Percentiles rank a stretch among this genome's conserved stretches.
Evolutionary conservation across 2,797 vertebrate species (phyloP).

Genomic region (Molossus molossus): DNA sequence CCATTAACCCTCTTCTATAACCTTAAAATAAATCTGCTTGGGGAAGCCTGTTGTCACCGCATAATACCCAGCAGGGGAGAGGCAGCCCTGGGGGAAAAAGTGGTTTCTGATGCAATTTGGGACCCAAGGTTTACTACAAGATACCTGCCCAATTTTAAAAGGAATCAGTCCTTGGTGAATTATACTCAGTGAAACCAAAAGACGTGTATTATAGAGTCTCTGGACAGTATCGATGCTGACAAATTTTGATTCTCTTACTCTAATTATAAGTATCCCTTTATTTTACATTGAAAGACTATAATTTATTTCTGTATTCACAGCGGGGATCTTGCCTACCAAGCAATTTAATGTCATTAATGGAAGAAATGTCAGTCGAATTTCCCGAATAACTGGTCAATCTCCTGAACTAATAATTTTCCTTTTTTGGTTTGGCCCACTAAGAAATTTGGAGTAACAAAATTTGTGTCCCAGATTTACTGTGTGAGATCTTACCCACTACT

Average conservation of each 20-base stretch:
- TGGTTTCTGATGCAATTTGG: conserved; percentile 39
- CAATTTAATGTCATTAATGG: neutral
- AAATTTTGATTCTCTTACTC: neutral
- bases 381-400: neutral
- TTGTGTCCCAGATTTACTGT: neutral
- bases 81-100: neutral
- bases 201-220: neutral
- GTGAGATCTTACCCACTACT: neutral
- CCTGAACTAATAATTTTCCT: neutral
- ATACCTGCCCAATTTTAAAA: conserved; percentile 53
- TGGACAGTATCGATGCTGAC: neutral
- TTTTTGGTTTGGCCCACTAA: neutral
- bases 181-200: conserved; percentile 56
- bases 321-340: conserved; percentile 33
- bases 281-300: neutral
- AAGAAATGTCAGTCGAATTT: conserved; percentile 12
- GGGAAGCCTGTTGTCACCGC: conserved; percentile 56
- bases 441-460: neutral
- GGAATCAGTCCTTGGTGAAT: conserved; percentile 43
- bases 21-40: conserved; percentile 69
- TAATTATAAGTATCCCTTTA: neutral
- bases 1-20: conserved; percentile 65
- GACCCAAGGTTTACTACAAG: neutral
- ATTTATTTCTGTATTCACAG: conserved; percentile 46
- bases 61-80: neutral